Base-by-base conservation (phyloP, 2,888 invertebrate species). In the Nesidiocoris tenuis region DNA sequence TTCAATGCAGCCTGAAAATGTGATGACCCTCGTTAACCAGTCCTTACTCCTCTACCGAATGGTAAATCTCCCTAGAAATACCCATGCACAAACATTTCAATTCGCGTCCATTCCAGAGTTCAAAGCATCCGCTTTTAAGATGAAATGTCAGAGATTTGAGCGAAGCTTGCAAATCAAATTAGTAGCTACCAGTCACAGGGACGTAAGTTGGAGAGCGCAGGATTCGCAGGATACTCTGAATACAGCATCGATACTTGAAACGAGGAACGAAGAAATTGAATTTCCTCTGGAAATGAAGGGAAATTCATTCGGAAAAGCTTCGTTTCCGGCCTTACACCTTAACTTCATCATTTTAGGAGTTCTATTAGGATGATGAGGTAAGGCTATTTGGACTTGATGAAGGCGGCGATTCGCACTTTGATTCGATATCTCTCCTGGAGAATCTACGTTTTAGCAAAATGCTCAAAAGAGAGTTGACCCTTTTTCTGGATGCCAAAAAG, bases 361-460 rank as follows among this genome's bases (percentile, higher is more conserved):
- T 70, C 61, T 61, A 70, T 70, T 23, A 59, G 59, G 61, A 67
- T 54, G 67, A 67, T 7, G 67, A 70, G 59, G 59, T 39, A 39
- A 39, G 39, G 39, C 39, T 39, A 39, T 39, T 39, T 39, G 39
- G 12, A 39, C 39, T 39, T 39, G 39, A 39, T 39, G 39, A 39
- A 39, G 39, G 39, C 39, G 39, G 39, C 39, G 39, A 39, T 39
- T 39, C 39, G 39, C 39, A 39, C 39, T 39, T 39, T 39, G 39
- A 39, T 39, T 39, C 39, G 12, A 39, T 39, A 39, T 39, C 39
- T 39, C 39, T 3, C 39, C 12, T 7, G 39, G 12, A 39, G 39
- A 39, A 39, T 39, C 39, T 39, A 3, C 39, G 39, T 39, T 39
- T 39, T 39, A 39, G 39, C 39, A 12, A 39, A 7, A 7, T 39